Evolutionary conservation across 2,888 invertebrate species (phyloP).

Genomic region (Rhingia rostrata): DNA sequence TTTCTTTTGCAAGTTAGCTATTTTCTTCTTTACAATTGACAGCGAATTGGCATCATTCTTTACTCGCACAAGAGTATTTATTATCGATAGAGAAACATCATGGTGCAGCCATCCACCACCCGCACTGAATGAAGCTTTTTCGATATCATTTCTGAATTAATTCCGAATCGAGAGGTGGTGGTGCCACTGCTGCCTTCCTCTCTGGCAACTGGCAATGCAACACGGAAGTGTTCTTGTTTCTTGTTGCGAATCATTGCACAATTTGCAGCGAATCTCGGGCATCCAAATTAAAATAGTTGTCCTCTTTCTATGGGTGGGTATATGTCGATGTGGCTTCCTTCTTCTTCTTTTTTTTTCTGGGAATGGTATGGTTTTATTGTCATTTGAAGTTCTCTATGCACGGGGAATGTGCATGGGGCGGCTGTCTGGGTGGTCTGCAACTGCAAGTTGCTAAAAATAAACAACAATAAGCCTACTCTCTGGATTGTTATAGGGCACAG

Average conservation of each 20-base stretch:
- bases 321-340: conserved; percentile 28
- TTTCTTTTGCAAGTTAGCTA: conserved; percentile 25
- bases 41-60: neutral
- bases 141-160: conserved; percentile 40
- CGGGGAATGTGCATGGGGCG: neutral
- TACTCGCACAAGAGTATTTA: neutral
- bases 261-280: conserved; percentile 44
- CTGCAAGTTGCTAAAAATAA: conserved; percentile 56
- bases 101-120: too few relatives aligned
- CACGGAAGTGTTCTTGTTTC: conserved; percentile 64
- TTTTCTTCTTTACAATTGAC: conserved; percentile 26
- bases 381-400: conserved; percentile 23
- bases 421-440: conserved; percentile 42
- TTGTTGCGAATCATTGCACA: conserved; percentile 61
- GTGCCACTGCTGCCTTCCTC: neutral
- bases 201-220: conserved; percentile 29
- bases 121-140: neutral
- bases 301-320: conserved; percentile 3
- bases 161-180: conserved; percentile 5
- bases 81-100: neutral
- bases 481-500: conserved; percentile 20
- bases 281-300: conserved; percentile 64
- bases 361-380: conserved; percentile 42
- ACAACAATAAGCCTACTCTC: conserved; percentile 54
- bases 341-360: conserved; percentile 15